Base-by-base conservation (phyloP, 2,888 invertebrate genomes). In the Stictocephala bisonia region DNA sequence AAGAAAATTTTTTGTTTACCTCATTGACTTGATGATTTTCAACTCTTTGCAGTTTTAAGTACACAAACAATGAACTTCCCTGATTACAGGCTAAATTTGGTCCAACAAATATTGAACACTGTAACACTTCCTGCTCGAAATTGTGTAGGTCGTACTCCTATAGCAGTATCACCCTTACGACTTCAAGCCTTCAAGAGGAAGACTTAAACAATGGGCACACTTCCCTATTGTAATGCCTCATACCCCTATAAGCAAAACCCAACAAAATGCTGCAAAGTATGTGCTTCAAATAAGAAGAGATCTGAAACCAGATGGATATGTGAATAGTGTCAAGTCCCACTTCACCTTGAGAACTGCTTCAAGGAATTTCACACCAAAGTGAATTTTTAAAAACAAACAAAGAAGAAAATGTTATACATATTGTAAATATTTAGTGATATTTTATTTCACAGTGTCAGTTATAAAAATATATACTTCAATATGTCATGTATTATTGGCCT, bases 161-260 rank as follows among this genome's bases (percentile, higher is more conserved):
- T 22, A 15, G 35, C 22, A 11, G 20, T 29, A 13, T 56, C 50
- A 13, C 51, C 66, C 13, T 35, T 72, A 26, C 50, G 51, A 9
- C 66, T 72, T 15, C 66, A 72, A 31, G 48, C n/a, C n/a, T n/a
- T n/a, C n/a, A n/a, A n/a, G n/a, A n/a, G n/a, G n/a, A n/a, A n/a
- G n/a, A n/a, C n/a, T 66, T 15, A 72, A 66, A 40, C 72, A 72
- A 53, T 72, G 72, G 66, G 72, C 72, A 20, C 72, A 72, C 51
- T 72, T 72, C 29, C 66, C 64, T 22, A 58, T 44, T 9, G 24
- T 58, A 44, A 27, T 72, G 22, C 72, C 72, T 9, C 71, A 44
- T 11, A 71, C 60, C 27, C 27, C 11, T 9, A 4, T 2, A 72
- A 66, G n/a, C 22, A 13, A 1, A 51, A 66, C 20, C 51, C 51